A percentile compares a stretch with the other conserved stretches of the same genome.
These are phyloP conservation scores for Teleiodes luculella DNA, from an alignment of 2,888 invertebrate genomes.

Conservation along the genomic window DNA sequence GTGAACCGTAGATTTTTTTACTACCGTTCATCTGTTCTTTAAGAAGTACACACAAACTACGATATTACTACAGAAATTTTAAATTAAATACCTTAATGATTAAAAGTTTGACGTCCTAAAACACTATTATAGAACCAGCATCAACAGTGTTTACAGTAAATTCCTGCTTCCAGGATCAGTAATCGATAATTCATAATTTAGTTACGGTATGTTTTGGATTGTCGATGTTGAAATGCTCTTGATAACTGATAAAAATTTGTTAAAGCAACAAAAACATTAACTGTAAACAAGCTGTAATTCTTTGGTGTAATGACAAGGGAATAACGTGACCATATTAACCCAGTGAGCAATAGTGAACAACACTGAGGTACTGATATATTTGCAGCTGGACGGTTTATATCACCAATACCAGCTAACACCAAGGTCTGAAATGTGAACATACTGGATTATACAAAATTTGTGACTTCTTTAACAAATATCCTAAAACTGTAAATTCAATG, in stretches of 20 bases:
- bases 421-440: constrained; percentile 79
- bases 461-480: too few relatives aligned
- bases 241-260: constrained; percentile 74
- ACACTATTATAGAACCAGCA: not conserved
- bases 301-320: constrained; percentile 98
- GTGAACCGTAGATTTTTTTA: too few relatives aligned
- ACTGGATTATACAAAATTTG: too few relatives aligned
- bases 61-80: too few relatives aligned
- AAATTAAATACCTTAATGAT: too few relatives aligned
- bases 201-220: not conserved
- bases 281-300: constrained; percentile 95
- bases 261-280: constrained; percentile 96
- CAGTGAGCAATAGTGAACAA: constrained; percentile 90
- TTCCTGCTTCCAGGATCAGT: too few relatives aligned
- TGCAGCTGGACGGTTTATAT: constrained; percentile 92
- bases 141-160: not conserved
- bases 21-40: too few relatives aligned
- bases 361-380: constrained; percentile 91
- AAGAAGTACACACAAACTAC: too few relatives aligned
- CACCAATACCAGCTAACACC: constrained; percentile 93
- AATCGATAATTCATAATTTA: too few relatives aligned
- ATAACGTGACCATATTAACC: constrained; percentile 96
- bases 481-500: too few relatives aligned
- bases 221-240: not conserved
- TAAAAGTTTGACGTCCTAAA: too few relatives aligned